Evolutionary conservation across 2,888 invertebrate genomes (phyloP).

Genomic region (Tetragonisca angustula): DNA sequence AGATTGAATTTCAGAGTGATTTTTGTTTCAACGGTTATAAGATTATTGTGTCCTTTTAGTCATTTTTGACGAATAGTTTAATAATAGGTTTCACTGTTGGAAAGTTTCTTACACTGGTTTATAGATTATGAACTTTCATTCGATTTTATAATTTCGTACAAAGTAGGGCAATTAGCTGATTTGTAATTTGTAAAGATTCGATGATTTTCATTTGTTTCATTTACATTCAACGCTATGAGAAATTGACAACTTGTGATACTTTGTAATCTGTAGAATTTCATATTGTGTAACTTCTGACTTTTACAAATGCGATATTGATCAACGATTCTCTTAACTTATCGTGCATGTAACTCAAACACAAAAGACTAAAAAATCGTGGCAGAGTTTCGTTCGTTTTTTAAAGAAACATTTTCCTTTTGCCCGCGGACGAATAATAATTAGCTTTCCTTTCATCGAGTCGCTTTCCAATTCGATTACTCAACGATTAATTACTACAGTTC

Average conservation of each 20-base stretch:
- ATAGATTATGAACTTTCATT: no score
- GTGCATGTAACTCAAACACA: neutral
- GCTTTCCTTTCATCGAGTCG: conserved; percentile 16
- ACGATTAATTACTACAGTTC: conserved; percentile 32
- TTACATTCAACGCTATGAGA: neutral
- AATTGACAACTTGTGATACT: neutral
- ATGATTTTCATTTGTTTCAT: neutral
- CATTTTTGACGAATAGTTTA: no score
- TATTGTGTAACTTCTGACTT: neutral
- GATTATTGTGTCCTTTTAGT: no score
- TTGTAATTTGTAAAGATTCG: neutral
- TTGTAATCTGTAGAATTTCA: neutral
- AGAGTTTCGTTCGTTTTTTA: neutral
- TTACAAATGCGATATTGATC: neutral
- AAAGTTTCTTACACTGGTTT: no score
- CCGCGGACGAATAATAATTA: conserved; percentile 14
- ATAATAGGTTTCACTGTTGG: no score
- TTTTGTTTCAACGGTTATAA: neutral
- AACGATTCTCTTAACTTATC: neutral
- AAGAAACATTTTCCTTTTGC: neutral
- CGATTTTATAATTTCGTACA: no score
- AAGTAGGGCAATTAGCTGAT: no score
- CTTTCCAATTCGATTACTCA: conserved; percentile 20
- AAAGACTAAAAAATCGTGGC: neutral
- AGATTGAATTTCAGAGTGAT: neutral